Conservation (phyloP, 2,797 vertebrate species). For the Labeo calbasu region DNA sequence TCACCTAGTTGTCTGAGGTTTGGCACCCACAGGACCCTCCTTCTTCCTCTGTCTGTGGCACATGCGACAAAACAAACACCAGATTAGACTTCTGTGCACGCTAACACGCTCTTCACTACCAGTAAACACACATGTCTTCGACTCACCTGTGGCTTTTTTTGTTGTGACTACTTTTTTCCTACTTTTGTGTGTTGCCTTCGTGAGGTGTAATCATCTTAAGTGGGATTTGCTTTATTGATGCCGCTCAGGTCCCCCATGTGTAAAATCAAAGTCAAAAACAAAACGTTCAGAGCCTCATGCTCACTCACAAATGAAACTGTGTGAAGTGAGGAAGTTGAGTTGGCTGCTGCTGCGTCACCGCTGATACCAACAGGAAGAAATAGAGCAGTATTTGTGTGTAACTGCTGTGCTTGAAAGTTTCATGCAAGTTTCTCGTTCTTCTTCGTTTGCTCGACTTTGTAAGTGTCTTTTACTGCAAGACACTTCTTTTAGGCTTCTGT, state of each 20-base stretch:
- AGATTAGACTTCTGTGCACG: neutral
- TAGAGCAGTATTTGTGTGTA: conserved; percentile 53
- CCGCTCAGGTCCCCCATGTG: conserved; percentile 46
- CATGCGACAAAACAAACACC: conserved; percentile 26
- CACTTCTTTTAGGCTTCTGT: conserved; percentile 10
- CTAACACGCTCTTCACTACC: neutral
- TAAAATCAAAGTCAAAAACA: conserved; percentile 59
- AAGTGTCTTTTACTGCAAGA: neutral
- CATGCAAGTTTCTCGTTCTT: neutral
- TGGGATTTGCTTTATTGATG: conserved; percentile 52
- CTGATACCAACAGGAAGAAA: conserved; percentile 77
- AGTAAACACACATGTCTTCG: conserved; percentile 50
- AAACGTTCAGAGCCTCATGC: conserved; percentile 55
- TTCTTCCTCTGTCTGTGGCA: conserved; percentile 8
- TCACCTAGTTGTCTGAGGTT: neutral
- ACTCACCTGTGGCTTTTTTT: conserved; percentile 64
- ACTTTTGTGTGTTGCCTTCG: conserved; percentile 60
- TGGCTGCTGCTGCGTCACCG: conserved; percentile 61
- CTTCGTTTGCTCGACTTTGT: neutral
- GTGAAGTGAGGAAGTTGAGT: conserved; percentile 70
- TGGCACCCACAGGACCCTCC: neutral
- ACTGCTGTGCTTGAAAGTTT: conserved; percentile 15
- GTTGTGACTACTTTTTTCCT: conserved; percentile 65
- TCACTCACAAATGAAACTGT: conserved; percentile 44
- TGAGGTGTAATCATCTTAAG: conserved; percentile 68